Evolutionary conservation across 2,888 invertebrate species (phyloP), one percentile per base, ranked within the genome.

Genomic region (Drosophila aldrichi): DNA sequence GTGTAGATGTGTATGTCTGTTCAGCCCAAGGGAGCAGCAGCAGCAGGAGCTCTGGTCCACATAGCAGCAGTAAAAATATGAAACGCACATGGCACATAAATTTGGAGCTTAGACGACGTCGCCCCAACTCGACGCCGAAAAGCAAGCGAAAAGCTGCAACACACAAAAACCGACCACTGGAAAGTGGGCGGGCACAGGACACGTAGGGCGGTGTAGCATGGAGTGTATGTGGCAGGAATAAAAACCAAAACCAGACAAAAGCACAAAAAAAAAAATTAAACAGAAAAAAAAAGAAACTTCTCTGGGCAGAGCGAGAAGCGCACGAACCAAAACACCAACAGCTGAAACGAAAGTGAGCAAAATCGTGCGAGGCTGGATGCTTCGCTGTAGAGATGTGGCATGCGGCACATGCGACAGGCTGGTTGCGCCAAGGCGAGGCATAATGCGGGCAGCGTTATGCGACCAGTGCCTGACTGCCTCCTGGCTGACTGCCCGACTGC

Each of bases 51-150:
- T 63, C 70, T 70, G 73, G 66, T 83, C 70, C 71, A 80, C 84
- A 82, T 85, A 54, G 88, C 75, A 81, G 49, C 85, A 88, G 82
- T 77, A 74, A 77, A 84, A 85, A 85, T 84, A 82, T 82, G 75
- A 82, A 77, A 80, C 74, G 82, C 88, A 85, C 79, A 88, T 79
- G 86, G 77, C 84, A 85, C 74, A 88, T 78, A 90, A 88, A 86
- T 90, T 88, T 66, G 59, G 69, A 86, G 90, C 88, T 89, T 82
- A 86, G 86, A 71, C 83, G 74, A 56, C 70, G 65, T 67, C 75
- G 76, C 48, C 48, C 48, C 48, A 49, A 49, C 48, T 48, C 64
- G 63, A 69, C 72, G 72, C 81, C 80, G 77, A 76, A 80, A 75
- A 55, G 60, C 55, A 62, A 73, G 56, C 64, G 58, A 70, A 77